Conservation (phyloP, 2,113 vertebrate species). For the Mustela nigripes region DNA sequence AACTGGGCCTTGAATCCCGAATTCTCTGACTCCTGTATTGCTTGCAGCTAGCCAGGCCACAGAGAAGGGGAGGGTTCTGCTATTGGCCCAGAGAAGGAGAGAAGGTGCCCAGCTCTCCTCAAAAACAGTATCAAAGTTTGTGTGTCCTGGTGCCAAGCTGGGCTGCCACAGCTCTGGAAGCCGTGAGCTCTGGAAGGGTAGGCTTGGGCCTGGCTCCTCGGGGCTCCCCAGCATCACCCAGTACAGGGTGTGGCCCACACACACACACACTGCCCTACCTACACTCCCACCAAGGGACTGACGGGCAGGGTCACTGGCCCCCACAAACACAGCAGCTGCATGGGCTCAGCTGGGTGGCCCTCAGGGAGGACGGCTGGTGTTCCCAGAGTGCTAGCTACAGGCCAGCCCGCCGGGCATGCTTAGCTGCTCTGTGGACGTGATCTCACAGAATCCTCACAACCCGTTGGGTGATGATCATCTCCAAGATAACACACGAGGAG, state of each 20-base stretch:
- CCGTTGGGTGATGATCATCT: not conserved
- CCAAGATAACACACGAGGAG: not conserved
- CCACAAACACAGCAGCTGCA: not conserved
- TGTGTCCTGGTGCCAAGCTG: not conserved
- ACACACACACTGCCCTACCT: not conserved
- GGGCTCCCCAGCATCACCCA: not conserved
- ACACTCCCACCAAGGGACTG: not conserved
- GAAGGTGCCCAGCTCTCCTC: not conserved
- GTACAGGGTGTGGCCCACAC: not conserved
- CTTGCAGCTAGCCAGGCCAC: not conserved
- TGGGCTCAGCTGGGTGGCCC: not conserved
- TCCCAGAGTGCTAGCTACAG: accelerated
- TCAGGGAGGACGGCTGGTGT: not conserved
- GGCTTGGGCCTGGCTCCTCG: not conserved
- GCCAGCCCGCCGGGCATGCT: not conserved
- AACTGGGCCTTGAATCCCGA: not conserved
- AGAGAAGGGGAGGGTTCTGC: not conserved
- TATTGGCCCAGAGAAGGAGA: not conserved
- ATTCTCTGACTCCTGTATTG: not conserved
- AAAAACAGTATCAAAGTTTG: not conserved
- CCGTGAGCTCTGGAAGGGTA: not conserved
- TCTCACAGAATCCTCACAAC: not conserved
- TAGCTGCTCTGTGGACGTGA: not conserved
- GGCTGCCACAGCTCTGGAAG: not conserved
- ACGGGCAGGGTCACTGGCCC: accelerated